Base-by-base conservation (phyloP, 2,113 vertebrate species). In the Leptocoma aspasia region DNA sequence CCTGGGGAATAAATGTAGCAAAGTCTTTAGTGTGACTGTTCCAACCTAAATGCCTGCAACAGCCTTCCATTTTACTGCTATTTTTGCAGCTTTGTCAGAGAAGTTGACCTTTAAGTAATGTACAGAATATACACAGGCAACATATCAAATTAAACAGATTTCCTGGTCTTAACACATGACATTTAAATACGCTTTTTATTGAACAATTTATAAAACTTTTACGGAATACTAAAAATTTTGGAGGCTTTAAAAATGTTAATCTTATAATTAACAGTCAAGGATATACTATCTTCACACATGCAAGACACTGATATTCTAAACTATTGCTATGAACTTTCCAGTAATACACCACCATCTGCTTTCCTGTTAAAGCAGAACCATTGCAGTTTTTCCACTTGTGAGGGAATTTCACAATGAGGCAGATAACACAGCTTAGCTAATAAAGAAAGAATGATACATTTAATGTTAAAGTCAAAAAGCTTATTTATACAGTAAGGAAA, bases 191-290 rank as follows among this genome's bases (percentile, higher is more conserved):
- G 78, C 37, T 49, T 96, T 89, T 97, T 96, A 97, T 78, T 93
- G 68, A 72, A 94, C 78, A 91, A 97, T 97, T 97, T 97, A 95
- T 89, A 94, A 97, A 97, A 97, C 75, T 82, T 97, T 90, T 90
- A 96, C 45, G 47, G 95, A 97, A 95, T 88, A 95, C 39, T 97
- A 94, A 97, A 96, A 94, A 65, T 26, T 86, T 86, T 89, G 39
- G 64, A 50, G 73, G 73, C 80, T 94, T 97, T 69, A 97, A 95
- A 98, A 98, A 98, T 97, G 96, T 97, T 97, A 98, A 97, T 98
- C 60, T 57, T 89, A 90, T 91, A 98, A 98, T 98, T 97, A 98
- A 97, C 92, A 97, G 95, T 96, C 96, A 95, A 69, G 96, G 47
- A 87, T 90, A 77, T 79, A 77, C 10, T 37, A 84, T 90, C 92